A percentile compares a stretch with the other conserved stretches of the same genome.
Conservation (phyloP, 1,140 invertebrate species). For the Drosophila lini region DNA sequence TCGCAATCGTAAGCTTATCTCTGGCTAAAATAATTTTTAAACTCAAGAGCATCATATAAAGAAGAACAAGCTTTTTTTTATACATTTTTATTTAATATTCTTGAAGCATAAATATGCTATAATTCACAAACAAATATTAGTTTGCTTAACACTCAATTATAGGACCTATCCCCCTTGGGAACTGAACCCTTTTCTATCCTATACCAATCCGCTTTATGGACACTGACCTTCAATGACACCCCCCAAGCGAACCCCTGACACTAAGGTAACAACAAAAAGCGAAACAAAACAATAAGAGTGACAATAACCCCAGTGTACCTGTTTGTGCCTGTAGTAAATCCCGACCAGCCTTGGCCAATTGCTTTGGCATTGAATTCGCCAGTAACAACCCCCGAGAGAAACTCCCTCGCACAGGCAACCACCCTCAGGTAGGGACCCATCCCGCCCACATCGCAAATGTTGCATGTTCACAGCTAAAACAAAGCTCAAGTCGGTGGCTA, state of each 20-base stretch:
- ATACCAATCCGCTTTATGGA: conserved; percentile 11
- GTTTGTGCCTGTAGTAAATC: conserved; percentile 37
- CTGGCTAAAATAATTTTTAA: not conserved
- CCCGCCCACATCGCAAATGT: conserved; percentile 17
- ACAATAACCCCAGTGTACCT: conserved; percentile 15
- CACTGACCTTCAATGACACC: conserved; percentile 46
- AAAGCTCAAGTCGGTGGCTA: not conserved
- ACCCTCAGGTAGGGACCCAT: not conserved
- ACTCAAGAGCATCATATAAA: too few species aligned
- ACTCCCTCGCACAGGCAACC: conserved; percentile 19
- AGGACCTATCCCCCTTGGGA: not conserved
- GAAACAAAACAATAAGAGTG: conserved; percentile 3
- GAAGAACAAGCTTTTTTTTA: not conserved
- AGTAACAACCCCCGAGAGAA: conserved; percentile 32
- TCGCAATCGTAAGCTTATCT: not conserved
- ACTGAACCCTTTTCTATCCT: conserved; percentile 8
- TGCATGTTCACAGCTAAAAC: conserved; percentile 48
- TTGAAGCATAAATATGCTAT: not conserved
- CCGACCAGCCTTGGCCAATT: conserved; percentile 50
- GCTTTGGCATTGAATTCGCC: conserved; percentile 67
- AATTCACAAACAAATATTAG: not conserved
- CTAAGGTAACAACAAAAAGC: conserved; percentile 8
- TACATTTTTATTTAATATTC: not conserved
- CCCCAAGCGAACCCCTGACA: conserved; percentile 9
- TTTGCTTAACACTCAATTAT: conserved; percentile 27